These are phyloP conservation scores for Trematomus loennbergii DNA, from an alignment of 2,113 vertebrate genomes.

Conservation along the genomic window DNA sequence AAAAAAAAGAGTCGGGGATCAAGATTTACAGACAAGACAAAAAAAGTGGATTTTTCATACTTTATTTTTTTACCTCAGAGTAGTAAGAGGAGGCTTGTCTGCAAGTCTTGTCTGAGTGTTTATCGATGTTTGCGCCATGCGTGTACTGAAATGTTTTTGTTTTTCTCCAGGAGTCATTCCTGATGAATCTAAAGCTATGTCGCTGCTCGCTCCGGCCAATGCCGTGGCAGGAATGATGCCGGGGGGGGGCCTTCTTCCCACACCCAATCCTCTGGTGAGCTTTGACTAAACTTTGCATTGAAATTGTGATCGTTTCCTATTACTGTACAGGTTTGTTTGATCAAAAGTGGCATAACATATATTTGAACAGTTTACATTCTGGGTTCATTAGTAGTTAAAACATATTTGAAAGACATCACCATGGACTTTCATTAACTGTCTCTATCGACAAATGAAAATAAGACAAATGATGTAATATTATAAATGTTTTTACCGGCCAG, in stretches of 20 bases:
- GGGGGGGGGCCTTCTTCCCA: constrained; percentile 98
- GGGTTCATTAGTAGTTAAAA: too few relatives aligned
- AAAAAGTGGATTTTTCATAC: constrained; percentile 69
- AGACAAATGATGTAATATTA: too few relatives aligned
- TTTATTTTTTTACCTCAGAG: constrained; percentile 65
- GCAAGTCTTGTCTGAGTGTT: constrained; percentile 90
- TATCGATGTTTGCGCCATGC: constrained; percentile 56
- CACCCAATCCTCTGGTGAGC: constrained; percentile 93
- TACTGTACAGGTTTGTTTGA: background rate
- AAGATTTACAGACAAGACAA: constrained; percentile 83
- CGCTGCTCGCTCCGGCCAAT: constrained; percentile 98
- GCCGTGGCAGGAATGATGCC: constrained; percentile 99
- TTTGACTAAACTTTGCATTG: background rate
- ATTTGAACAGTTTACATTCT: too few relatives aligned
- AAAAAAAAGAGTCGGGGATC: constrained; percentile 72
- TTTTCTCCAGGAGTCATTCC: constrained; percentile 98
- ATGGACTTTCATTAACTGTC: too few relatives aligned
- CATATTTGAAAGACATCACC: too few relatives aligned
- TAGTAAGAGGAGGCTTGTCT: constrained; percentile 83
- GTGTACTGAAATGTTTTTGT: constrained; percentile 85
- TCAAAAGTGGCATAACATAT: background rate
- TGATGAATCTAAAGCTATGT: constrained; percentile 99
- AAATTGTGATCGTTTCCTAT: background rate
- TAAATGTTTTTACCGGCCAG: too few relatives aligned
- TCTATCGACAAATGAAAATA: too few relatives aligned